Evolutionary conservation across 2,888 invertebrate genomes (phyloP).

Genomic region (Nomada lathburiana): DNA sequence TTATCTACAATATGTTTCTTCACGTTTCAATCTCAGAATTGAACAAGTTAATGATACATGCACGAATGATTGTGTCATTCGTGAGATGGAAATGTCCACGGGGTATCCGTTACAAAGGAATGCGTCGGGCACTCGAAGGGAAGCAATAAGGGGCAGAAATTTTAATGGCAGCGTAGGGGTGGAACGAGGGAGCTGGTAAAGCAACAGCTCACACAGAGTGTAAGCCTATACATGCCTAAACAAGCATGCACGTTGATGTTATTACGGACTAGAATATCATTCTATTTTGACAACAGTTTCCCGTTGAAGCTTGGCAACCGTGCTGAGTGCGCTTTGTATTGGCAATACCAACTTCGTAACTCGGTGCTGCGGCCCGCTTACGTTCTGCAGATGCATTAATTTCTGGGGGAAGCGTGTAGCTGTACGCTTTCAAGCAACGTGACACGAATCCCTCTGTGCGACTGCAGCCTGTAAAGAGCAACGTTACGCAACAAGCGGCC

Average conservation of each 20-base stretch:
- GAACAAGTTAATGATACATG: too few species aligned
- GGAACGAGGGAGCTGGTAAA: neutral
- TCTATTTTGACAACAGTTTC: constrained; percentile 38
- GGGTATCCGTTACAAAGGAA: too few species aligned
- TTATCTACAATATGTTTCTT: too few species aligned
- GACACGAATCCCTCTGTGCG: constrained; percentile 9
- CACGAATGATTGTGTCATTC: too few species aligned
- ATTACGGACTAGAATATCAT: constrained; percentile 27
- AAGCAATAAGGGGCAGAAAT: neutral
- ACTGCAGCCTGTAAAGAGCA: constrained; percentile 1
- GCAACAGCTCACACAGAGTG: neutral
- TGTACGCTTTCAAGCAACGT: constrained; percentile 13
- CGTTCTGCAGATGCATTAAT: constrained; percentile 32
- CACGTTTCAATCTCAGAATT: too few species aligned
- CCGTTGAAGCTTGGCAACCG: neutral
- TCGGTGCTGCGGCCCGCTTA: constrained; percentile 19
- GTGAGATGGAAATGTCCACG: too few species aligned
- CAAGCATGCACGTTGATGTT: constrained; percentile 18
- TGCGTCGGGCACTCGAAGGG: neutral
- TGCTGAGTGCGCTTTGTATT: constrained; percentile 31
- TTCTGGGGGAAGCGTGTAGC: constrained; percentile 13
- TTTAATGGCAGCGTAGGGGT: neutral
- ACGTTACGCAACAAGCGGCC: constrained; percentile 4
- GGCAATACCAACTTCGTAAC: constrained; percentile 33
- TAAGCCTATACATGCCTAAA: constrained; percentile 4